These are phyloP conservation scores for Sphaeramia orbicularis DNA, from an alignment of 2,797 vertebrate species.

Conservation along the genomic window DNA sequence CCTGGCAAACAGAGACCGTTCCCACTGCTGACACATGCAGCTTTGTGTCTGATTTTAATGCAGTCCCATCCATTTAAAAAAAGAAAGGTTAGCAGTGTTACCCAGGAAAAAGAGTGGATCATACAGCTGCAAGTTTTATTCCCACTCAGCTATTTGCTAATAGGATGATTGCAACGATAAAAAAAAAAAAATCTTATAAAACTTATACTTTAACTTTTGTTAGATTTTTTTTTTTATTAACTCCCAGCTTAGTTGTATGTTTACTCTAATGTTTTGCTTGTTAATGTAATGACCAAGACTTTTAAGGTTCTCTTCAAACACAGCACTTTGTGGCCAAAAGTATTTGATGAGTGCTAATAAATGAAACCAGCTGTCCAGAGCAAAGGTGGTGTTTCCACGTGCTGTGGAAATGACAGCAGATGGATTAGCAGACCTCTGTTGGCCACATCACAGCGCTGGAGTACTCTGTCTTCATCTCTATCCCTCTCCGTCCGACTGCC, in stretches of 20 bases:
- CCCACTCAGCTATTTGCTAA: constrained; percentile 19
- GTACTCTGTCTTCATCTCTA: constrained; percentile 33
- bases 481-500: constrained; percentile 18
- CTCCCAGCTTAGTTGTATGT: not conserved
- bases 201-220: constrained; percentile 2
- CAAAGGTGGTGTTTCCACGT: constrained; percentile 13
- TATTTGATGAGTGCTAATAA: constrained; percentile 24
- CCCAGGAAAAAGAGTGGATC: constrained; percentile 26
- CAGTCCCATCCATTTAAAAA: constrained; percentile 11
- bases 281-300: constrained; percentile 2
- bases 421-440: constrained; percentile 44
- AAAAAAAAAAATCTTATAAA: not conserved
- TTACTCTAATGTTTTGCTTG: not conserved
- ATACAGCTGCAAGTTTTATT: constrained; percentile 36
- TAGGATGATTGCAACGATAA: constrained; percentile 18
- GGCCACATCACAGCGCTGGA: constrained; percentile 27
- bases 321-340: constrained; percentile 9
- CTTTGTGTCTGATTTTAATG: constrained; percentile 15
- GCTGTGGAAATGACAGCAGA: constrained; percentile 31
- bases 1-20: constrained; percentile 26
- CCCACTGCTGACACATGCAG: constrained; percentile 36
- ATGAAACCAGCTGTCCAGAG: constrained; percentile 29
- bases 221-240: constrained; percentile 13
- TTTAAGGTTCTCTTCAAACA: not conserved
- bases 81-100: constrained; percentile 34